Base-by-base conservation (phyloP, 2,113 vertebrate genomes). In the Junco hyemalis region DNA sequence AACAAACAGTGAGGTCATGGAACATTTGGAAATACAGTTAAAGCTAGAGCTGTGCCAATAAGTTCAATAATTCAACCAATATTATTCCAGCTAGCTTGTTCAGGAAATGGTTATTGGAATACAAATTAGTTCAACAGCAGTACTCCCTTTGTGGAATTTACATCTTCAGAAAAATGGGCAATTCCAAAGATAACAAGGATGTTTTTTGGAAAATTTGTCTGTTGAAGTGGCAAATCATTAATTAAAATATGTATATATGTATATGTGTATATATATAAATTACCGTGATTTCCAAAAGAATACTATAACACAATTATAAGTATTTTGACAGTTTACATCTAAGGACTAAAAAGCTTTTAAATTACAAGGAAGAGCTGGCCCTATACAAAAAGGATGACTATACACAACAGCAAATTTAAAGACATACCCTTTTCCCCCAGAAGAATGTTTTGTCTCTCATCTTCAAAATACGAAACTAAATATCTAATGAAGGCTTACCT, bases 41-140 rank as follows among this genome's bases (percentile, higher is more conserved):
- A 98, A 98, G 97, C 97, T 98, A 98, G 98, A 96, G 96, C 98
- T 98, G 98, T 98, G 98, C 98, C 98, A 98, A 98, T 98, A 97
- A 85, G 44, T 96, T 81, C 95, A 97, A 60, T 68, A 97, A 97
- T 96, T 96, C 69, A 97, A 95, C 19, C 80, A 87, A 12, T 65
- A 92, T 36, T 82, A 81, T 88, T 84, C 68, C 82, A 90, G 61
- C 64, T 84, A 82, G 40, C 15, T 71, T 56, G 56, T 47, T 90
- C 78, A 93, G 38, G 66, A 88, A 92, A 81, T 15, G 25, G 64
- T 82, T 92, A 96, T 36, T 59, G 33, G 64, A 79, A 89, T 91
- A 91, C 17, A 93, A 91, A 95, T 86, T 24, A 88, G 56, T 45
- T 80, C 54, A 94, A 91, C 22, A 48, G 24, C 19, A 91, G 42